Conservation (phyloP, 2,113 vertebrate species). For the Sinocyclocheilus maitianheensis region DNA sequence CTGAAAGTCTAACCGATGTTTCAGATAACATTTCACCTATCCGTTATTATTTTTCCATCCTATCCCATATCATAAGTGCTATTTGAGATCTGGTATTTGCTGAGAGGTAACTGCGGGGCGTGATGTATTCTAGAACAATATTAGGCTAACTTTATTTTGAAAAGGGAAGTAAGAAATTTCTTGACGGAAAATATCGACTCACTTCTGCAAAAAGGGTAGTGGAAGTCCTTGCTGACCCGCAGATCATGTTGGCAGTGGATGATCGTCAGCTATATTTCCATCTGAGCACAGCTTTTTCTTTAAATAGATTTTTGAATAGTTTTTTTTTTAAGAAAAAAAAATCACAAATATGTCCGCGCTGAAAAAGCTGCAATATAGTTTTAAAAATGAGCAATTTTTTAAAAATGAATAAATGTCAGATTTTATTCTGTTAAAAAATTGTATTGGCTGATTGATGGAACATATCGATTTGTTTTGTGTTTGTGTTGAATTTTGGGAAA, state of each 20-base stretch:
- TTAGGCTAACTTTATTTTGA: conserved; percentile 50
- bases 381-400: not conserved
- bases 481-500: not conserved
- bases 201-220: conserved; percentile 57
- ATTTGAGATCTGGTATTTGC: conserved; percentile 24
- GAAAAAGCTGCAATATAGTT: not conserved
- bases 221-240: conserved; percentile 35
- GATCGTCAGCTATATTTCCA: conserved; percentile 4
- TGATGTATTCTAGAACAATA: conserved; percentile 51
- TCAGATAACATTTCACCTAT: not conserved
- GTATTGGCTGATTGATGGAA: not conserved
- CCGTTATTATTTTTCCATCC: not conserved
- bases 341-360: not conserved
- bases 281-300: conserved; percentile 1
- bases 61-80: not conserved
- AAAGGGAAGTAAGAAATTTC: conserved; percentile 53
- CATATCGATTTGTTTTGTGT: not conserved
- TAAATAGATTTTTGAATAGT: not conserved
- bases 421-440: not conserved
- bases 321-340: not conserved
- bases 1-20: conserved; percentile 42
- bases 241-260: not conserved
- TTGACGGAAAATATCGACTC: conserved; percentile 59
- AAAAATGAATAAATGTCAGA: not conserved
- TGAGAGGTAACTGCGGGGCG: not conserved